Conservation (phyloP, 1,140 invertebrate genomes). For the Eciton burchellii region DNA sequence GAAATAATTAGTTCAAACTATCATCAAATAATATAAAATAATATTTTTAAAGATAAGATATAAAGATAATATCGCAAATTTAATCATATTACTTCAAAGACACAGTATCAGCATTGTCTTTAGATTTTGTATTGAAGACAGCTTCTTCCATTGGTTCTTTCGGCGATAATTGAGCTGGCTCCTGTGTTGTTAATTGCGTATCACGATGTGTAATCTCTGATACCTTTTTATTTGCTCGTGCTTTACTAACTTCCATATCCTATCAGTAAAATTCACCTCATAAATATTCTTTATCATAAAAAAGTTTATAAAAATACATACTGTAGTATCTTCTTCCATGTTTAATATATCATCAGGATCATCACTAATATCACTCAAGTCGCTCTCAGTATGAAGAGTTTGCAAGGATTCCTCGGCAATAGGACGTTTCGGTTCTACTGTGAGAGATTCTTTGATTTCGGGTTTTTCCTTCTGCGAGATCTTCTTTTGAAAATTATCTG, state of each 20-base stretch:
- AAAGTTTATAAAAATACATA: background rate
- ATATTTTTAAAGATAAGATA: too few species aligned
- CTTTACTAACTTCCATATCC: conserved; percentile 72
- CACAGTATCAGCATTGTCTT: conserved; percentile 70
- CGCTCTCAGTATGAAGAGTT: conserved; percentile 88
- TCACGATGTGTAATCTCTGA: conserved; percentile 69
- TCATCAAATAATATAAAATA: background rate
- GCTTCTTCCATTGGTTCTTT: conserved; percentile 72
- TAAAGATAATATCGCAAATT: background rate
- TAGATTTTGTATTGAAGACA: conserved; percentile 79
- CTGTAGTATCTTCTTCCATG: conserved; percentile 88
- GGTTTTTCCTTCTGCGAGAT: conserved; percentile 78
- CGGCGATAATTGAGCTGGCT: conserved; percentile 63
- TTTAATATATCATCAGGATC: conserved; percentile 94
- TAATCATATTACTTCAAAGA: conserved; percentile 65
- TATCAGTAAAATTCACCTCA: conserved; percentile 11
- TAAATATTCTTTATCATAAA: too few species aligned
- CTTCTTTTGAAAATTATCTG: conserved; percentile 81
- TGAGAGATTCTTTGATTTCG: conserved; percentile 81
- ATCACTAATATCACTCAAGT: conserved; percentile 94
- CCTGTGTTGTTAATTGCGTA: conserved; percentile 62
- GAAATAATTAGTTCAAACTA: too few species aligned
- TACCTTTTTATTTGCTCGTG: conserved; percentile 60
- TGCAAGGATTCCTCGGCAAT: conserved; percentile 85
- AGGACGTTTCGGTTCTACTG: conserved; percentile 85